Percentiles rank a stretch among this genome's conserved stretches.
Conservation (phyloP, 2,113 vertebrate genomes). For the Ceratotherium simum region DNA sequence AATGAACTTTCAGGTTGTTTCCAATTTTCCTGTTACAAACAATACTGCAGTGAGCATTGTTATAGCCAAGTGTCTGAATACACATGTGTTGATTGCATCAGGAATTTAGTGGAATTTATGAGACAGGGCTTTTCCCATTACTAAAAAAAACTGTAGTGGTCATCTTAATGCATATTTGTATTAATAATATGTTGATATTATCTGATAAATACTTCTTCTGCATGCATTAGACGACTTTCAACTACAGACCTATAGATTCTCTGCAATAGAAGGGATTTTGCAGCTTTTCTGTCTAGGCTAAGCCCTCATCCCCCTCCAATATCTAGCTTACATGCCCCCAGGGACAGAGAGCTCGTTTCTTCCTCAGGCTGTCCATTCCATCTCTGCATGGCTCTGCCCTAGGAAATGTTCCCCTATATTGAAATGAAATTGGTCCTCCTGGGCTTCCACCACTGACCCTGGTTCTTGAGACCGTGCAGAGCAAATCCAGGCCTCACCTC, state of each 20-base stretch:
- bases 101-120: neutral
- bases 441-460: neutral
- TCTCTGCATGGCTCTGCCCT: neutral
- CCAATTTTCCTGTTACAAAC: neutral
- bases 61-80: neutral
- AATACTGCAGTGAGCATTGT: rapidly evolving
- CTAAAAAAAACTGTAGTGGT: neutral
- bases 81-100: neutral
- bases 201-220: neutral
- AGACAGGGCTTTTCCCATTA: neutral
- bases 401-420: neutral
- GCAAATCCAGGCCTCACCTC: neutral
- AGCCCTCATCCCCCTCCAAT: too few relatives aligned
- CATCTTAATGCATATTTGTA: too few relatives aligned
- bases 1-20: neutral
- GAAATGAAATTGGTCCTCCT: rapidly evolving
- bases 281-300: neutral
- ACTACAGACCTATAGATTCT: neutral
- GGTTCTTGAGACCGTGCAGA: neutral
- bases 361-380: neutral
- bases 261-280: neutral
- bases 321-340: too few relatives aligned
- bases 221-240: rapidly evolving
- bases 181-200: rapidly evolving
- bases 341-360: neutral